These are phyloP conservation scores for Lycophotia porphyrea DNA, from an alignment of 2,888 invertebrate species.

Conservation along the genomic window DNA sequence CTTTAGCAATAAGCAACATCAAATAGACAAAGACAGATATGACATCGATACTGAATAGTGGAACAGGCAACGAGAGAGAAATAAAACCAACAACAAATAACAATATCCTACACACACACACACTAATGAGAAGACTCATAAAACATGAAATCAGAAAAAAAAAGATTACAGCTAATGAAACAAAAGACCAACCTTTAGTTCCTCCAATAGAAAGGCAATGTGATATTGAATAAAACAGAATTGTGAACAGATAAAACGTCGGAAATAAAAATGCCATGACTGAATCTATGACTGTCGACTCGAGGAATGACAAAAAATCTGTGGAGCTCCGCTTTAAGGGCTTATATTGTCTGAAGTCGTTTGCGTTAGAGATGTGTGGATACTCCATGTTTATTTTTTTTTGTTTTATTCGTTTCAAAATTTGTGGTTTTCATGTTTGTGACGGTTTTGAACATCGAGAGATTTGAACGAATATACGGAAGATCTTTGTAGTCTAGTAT, in stretches of 20 bases:
- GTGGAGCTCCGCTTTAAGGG: conserved; percentile 45
- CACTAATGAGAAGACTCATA: conserved; percentile 28
- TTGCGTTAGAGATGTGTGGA: conserved; percentile 52
- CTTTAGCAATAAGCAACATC: not conserved
- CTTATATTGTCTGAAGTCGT: conserved; percentile 43
- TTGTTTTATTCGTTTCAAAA: not conserved
- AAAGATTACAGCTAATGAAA: conserved; percentile 42
- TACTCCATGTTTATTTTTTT: conserved; percentile 20
- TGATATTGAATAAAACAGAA: conserved; percentile 61
- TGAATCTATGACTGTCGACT: conserved; percentile 48
- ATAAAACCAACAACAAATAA: not conserved
- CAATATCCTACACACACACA: too few relatives aligned
- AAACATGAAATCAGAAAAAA: conserved; percentile 28
- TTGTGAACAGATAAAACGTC: conserved; percentile 61
- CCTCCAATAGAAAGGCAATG: conserved; percentile 60
- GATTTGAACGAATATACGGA: not conserved
- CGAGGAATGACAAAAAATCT: conserved; percentile 67
- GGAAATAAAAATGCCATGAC: conserved; percentile 69
- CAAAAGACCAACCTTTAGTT: conserved; percentile 66
- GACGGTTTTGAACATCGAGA: not conserved
- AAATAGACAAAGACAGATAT: not conserved
- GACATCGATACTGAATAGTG: not conserved
- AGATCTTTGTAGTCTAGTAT: not conserved
- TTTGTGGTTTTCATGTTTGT: not conserved
- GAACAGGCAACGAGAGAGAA: not conserved